Percentiles rank a stretch among this genome's conserved stretches.
Conservation (phyloP, 2,888 invertebrate species). For the Tricholauxania praeusta region DNA sequence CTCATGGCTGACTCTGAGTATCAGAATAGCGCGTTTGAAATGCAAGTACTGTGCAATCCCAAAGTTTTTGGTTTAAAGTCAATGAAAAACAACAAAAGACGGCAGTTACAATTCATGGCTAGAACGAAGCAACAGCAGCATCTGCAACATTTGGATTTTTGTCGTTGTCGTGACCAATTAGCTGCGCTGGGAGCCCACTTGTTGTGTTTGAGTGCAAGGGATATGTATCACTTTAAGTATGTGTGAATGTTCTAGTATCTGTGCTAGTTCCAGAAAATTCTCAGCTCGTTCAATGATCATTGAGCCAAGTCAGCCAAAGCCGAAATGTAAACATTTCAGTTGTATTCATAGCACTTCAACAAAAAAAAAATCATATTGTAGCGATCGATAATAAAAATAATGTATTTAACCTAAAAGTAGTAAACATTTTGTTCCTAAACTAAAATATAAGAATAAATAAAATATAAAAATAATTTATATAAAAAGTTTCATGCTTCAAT, state of each 20-base stretch:
- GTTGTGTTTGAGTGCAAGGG: conserved; percentile 21
- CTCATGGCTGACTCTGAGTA: background rate
- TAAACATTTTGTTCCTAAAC: no score
- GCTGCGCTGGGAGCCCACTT: conserved; percentile 30
- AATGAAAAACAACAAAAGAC: background rate
- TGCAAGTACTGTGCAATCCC: background rate
- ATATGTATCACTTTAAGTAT: background rate
- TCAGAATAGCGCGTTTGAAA: background rate
- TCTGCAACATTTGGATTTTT: conserved; percentile 20
- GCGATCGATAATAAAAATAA: no score
- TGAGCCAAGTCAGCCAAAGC: no score
- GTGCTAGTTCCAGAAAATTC: conserved; percentile 10
- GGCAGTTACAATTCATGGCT: background rate
- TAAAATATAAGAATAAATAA: no score
- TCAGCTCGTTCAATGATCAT: conserved; percentile 14
- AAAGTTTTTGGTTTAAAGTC: background rate
- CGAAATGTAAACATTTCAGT: no score
- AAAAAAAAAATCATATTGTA: no score
- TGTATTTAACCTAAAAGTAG: no score
- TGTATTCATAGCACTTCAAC: no score
- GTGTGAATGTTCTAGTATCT: background rate
- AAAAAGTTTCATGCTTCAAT: no score
- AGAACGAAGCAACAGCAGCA: background rate
- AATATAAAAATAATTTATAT: no score
- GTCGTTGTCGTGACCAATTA: conserved; percentile 38